Base-by-base conservation (phyloP, 2,797 vertebrate genomes). In the Loriculus beryllinus region DNA sequence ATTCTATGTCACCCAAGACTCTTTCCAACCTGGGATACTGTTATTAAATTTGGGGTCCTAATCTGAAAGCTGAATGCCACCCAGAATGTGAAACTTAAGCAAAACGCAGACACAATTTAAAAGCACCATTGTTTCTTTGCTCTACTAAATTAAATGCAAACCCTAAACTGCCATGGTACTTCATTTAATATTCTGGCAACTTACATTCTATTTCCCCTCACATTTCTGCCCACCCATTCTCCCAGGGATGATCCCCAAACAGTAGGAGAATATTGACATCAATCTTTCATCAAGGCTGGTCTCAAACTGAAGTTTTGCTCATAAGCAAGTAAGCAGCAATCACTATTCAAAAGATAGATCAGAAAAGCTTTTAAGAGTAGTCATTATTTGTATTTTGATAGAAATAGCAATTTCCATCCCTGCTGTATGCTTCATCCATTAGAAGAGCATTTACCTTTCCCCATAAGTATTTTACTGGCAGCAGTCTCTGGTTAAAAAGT, bases 381-480 rank as follows among this genome's bases (percentile, higher is more conserved):
- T 47, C 13, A 59, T 35, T 69, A 45, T 17, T 48, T 52, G 14
- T 23, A 42, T 72, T 94, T 56, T 75, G 23, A 81, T 19, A 72
- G 45, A 75, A 71, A 75, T 7, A 48, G 25, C 51, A 45, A 3
- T 39, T 90, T 63, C 64, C 15, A 56, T 25, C 65, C 28, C 29
- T 51, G 14, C 16, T 88, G 19, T 78, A 47, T 52, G 49, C n/a
- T 60, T 78, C 69, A 68, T 29, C 16, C 18, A 71, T 20, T 33
- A 76, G 22, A 92, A 87, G 45, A 1, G 3, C 31, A 35, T 94
- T 95, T 92, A 98, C 98, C 98, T 98, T 95, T 81, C 95, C 96
- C 99, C 99, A 99, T 33, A 92, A 97, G 97, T 98, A 99, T 85
- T 84, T 91, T 54, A 98, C 90, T 31, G 98, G 98, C 81, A 99